Conservation (phyloP, 2,888 invertebrate species). For the Dastarcus helophoroides region DNA sequence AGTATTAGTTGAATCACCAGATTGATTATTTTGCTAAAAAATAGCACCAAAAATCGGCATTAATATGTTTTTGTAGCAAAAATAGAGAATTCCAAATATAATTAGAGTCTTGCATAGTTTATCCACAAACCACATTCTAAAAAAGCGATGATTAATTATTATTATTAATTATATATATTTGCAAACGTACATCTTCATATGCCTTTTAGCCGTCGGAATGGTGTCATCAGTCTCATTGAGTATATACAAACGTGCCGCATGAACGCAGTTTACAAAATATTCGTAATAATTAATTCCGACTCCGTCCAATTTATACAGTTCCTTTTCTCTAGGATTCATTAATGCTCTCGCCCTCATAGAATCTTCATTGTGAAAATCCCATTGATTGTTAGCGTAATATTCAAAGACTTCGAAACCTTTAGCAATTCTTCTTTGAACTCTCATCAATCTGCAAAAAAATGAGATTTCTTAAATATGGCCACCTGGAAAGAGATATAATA, state of each 20-base stretch:
- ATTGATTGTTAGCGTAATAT: constrained; percentile 82
- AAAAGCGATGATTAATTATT: constrained; percentile 7
- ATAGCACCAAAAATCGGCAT: constrained; percentile 9
- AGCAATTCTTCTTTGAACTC: constrained; percentile 67
- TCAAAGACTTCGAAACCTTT: constrained; percentile 80
- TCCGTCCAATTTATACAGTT: constrained; percentile 57
- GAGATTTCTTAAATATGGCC: background rate
- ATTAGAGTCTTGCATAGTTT: constrained; percentile 12
- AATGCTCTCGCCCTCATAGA: constrained; percentile 44
- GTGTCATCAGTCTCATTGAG: constrained; percentile 71
- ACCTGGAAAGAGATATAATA: background rate
- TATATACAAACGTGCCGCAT: constrained; percentile 65
- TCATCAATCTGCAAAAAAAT: constrained; percentile 51
- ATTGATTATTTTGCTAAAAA: too few relatives aligned
- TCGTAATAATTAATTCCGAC: constrained; percentile 58
- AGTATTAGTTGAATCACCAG: too few relatives aligned
- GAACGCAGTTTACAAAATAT: constrained; percentile 72
- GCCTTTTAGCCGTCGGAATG: constrained; percentile 63
- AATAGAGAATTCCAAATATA: constrained; percentile 10
- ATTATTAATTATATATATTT: background rate
- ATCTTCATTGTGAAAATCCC: constrained; percentile 69
- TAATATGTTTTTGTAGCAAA: constrained; percentile 8
- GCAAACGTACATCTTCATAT: constrained; percentile 60
- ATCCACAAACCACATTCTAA: constrained; percentile 14
- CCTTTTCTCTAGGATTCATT: constrained; percentile 52